A percentile compares a stretch with the other conserved stretches of the same genome.
These are phyloP conservation scores for Pachycephus smyrnensis DNA, from an alignment of 2,888 invertebrate species.

Conservation along the genomic window DNA sequence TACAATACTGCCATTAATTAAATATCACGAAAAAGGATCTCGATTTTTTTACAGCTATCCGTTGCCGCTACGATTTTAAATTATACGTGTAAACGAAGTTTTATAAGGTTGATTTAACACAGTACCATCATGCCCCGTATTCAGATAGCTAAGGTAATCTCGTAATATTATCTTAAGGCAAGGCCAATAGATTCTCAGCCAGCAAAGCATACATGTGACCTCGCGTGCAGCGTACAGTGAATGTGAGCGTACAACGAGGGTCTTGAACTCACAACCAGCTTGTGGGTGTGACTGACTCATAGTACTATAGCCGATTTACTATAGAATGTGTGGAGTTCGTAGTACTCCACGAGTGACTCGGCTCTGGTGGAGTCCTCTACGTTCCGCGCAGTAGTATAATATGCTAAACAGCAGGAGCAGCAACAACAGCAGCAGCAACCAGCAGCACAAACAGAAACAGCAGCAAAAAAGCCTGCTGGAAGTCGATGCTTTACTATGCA, in stretches of 20 bases:
- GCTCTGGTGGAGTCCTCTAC: conserved; percentile 27
- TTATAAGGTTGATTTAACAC: not conserved
- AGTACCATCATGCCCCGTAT: not conserved
- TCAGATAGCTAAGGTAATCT: conserved; percentile 21
- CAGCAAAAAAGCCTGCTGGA: conserved; percentile 15
- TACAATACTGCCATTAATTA: not conserved
- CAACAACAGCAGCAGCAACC: conserved; percentile 4
- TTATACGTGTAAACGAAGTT: not conserved
- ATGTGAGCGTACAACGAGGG: conserved; percentile 55
- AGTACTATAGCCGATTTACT: conserved; percentile 65
- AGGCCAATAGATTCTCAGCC: conserved; percentile 48
- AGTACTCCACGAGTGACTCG: conserved; percentile 49
- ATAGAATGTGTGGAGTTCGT: conserved; percentile 55
- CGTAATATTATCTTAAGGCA: conserved; percentile 34
- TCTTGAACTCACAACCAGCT: conserved; percentile 61
- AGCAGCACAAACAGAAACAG: not conserved
- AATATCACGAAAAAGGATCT: not conserved
- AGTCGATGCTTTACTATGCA: conserved; percentile 41
- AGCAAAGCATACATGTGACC: conserved; percentile 49
- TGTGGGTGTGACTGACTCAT: conserved; percentile 66
- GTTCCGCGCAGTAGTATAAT: conserved; percentile 18
- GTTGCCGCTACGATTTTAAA: not conserved
- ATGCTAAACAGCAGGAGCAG: conserved; percentile 30
- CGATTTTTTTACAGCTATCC: not conserved
- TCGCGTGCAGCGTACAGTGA: conserved; percentile 40